Evolutionary conservation across 2,888 invertebrate genomes (phyloP).

Genomic region (Helobdella robusta): DNA sequence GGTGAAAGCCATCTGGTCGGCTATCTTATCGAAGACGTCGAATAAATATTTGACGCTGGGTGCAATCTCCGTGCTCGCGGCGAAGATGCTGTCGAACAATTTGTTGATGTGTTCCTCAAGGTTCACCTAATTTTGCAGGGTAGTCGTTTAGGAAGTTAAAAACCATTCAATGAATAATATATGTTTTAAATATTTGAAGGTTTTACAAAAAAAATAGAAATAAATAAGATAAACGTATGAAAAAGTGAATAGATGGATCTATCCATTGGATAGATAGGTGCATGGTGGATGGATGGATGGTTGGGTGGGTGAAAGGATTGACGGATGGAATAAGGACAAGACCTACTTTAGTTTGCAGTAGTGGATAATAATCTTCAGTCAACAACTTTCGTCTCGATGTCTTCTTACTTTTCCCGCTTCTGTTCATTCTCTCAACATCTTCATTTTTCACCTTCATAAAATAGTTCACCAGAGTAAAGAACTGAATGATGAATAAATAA

Average conservation of each 20-base stretch:
- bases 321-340: background rate
- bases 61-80: slow-evolving; percentile 58
- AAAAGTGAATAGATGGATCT: no score
- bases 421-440: no score
- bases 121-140: slow-evolving; percentile 45
- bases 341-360: slow-evolving; percentile 9
- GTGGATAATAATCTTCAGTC: slow-evolving; percentile 16
- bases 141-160: background rate
- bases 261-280: background rate
- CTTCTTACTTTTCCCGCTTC: slow-evolving; percentile 10
- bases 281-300: background rate
- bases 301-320: background rate
- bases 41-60: slow-evolving; percentile 99
- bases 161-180: no score
- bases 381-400: background rate
- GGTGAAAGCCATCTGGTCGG: slow-evolving; percentile 64
- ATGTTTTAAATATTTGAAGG: no score
- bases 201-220: no score
- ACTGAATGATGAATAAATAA: no score
- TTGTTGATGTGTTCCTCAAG: slow-evolving; percentile 97
- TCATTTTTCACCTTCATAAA: no score
- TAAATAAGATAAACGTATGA: no score
- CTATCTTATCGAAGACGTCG: slow-evolving; percentile 97
- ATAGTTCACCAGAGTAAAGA: no score
- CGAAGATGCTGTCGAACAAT: slow-evolving; percentile 84